Percentiles rank a stretch among this genome's conserved stretches.
Evolutionary conservation across 1,140 invertebrate species (phyloP).

Genomic region (Hycleus phaleratus): DNA sequence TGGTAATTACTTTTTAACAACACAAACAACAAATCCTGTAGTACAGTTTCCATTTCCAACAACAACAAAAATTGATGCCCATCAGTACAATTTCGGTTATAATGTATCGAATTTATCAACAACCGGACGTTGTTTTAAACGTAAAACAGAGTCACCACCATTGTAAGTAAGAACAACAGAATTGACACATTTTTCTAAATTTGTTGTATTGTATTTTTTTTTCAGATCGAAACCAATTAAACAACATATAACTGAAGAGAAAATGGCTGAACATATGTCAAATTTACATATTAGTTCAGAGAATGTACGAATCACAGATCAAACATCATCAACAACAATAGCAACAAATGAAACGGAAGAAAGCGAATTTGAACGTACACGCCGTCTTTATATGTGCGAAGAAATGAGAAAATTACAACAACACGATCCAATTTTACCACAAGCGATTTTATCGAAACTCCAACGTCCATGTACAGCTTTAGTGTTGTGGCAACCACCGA

Average conservation of each 20-base stretch:
- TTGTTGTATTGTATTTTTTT: not conserved
- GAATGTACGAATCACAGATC: slow-evolving; percentile 20
- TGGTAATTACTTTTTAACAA: not conserved
- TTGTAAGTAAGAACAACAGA: slow-evolving; percentile 21
- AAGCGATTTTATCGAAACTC: slow-evolving; percentile 50
- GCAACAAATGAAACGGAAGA: slow-evolving; percentile 16
- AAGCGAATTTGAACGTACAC: slow-evolving; percentile 24
- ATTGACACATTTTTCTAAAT: not conserved
- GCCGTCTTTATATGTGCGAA: slow-evolving; percentile 48
- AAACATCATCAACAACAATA: too few species aligned
- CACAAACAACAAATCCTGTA: slow-evolving; percentile 8
- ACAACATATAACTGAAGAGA: slow-evolving; percentile 72
- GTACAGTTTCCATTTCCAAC: slow-evolving; percentile 26
- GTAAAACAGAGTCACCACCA: slow-evolving; percentile 33
- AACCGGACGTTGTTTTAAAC: slow-evolving; percentile 21
- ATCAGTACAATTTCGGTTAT: slow-evolving; percentile 1
- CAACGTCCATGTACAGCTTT: slow-evolving; percentile 67
- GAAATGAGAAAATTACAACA: slow-evolving; percentile 57
- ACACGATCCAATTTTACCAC: slow-evolving; percentile 51
- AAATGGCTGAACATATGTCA: slow-evolving; percentile 68
- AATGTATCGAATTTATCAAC: not conserved
- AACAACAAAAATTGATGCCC: not conserved
- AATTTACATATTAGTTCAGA: slow-evolving; percentile 57
- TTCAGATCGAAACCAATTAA: slow-evolving; percentile 47
- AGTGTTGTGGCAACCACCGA: slow-evolving; percentile 67